Conservation (phyloP, 2,888 invertebrate genomes). For the Orgyia antiqua region DNA sequence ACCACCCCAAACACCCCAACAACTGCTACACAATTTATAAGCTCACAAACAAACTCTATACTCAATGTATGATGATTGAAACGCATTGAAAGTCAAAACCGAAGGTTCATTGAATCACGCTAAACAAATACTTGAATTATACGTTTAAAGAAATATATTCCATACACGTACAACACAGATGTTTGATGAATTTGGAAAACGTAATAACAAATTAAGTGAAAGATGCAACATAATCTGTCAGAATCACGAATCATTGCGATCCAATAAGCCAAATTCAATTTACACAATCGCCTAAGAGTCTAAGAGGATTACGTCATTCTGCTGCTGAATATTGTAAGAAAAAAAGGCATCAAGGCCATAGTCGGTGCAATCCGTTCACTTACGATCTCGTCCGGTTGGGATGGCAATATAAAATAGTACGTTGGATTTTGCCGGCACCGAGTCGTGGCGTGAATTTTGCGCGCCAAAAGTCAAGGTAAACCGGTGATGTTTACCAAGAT, state of each 20-base stretch:
- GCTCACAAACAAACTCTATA: conserved; percentile 41
- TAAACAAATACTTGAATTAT: conserved; percentile 24
- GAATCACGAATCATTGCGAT: too few relatives aligned
- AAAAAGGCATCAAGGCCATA: conserved; percentile 58
- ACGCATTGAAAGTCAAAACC: conserved; percentile 20
- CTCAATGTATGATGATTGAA: conserved; percentile 17
- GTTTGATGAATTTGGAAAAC: too few relatives aligned
- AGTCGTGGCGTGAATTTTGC: conserved; percentile 19
- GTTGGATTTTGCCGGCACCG: conserved; percentile 14
- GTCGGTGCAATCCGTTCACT: conserved; percentile 66
- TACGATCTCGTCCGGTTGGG: conserved; percentile 57
- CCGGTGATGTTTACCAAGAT: conserved; percentile 38
- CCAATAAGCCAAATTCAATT: conserved; percentile 27
- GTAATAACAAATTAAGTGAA: too few relatives aligned
- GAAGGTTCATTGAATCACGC: conserved; percentile 16
- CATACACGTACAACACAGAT: conserved; percentile 11
- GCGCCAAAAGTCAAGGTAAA: conserved; percentile 68
- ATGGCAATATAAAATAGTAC: conserved; percentile 39
- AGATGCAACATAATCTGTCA: too few relatives aligned
- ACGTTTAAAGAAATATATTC: conserved; percentile 21
- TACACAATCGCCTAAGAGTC: conserved; percentile 47
- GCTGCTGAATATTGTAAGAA: conserved; percentile 53
- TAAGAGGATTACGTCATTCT: conserved; percentile 58
- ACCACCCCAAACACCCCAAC: conserved; percentile 13
- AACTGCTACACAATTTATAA: conserved; percentile 44